Evolutionary conservation across 2,113 vertebrate species (phyloP).

Genomic region (Isurus oxyrinchus): DNA sequence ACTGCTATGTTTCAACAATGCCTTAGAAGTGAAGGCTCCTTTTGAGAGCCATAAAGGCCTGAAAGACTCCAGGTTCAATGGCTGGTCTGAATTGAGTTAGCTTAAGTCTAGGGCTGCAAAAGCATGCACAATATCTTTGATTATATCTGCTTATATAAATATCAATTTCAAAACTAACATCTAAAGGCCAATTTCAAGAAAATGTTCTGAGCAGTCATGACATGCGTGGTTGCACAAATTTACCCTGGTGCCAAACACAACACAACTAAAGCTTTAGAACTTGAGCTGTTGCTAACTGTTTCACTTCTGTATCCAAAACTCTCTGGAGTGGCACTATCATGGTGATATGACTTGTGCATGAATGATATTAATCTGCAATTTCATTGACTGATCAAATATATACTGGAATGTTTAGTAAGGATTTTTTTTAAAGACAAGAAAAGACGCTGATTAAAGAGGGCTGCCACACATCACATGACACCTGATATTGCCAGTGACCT

Average conservation of each 20-base stretch:
- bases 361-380: too few relatives aligned
- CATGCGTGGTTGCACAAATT: not conserved
- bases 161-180: slow-evolving; percentile 9
- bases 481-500: too few relatives aligned
- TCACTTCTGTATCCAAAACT: not conserved
- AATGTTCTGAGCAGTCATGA: not conserved
- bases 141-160: slow-evolving; percentile 9
- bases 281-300: not conserved
- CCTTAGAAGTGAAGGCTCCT: not conserved
- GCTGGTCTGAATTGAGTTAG: not conserved
- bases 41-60: not conserved
- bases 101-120: not conserved
- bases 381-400: too few relatives aligned
- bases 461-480: too few relatives aligned
- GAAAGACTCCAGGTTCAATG: not conserved
- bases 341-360: too few relatives aligned
- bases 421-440: too few relatives aligned
- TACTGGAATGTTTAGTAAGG: too few relatives aligned
- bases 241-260: not conserved
- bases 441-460: too few relatives aligned
- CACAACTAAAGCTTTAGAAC: not conserved
- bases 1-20: not conserved
- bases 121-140: not conserved
- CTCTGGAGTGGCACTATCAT: not conserved
- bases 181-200: not conserved